phyloP scores from a whole-genome alignment of 2,113 vertebrate genomes.

The Ochotona curzoniae region DNA sequence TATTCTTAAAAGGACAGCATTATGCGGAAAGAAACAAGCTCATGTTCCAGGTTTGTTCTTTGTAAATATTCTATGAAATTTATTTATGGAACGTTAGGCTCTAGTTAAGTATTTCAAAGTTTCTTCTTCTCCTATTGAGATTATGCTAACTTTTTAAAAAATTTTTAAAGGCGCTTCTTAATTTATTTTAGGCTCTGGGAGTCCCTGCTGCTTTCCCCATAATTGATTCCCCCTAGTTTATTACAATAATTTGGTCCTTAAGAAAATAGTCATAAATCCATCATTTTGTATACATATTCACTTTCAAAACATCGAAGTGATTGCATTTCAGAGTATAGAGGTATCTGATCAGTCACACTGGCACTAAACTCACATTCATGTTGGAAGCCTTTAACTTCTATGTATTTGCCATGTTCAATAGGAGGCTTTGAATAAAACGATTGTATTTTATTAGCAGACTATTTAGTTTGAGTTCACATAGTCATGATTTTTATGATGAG shows the following conservation, averaged over 20 bases:
- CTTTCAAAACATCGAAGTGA: constrained; percentile 29
- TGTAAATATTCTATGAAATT: neutral
- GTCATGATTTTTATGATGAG: neutral
- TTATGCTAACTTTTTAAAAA: neutral
- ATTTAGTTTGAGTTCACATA: neutral
- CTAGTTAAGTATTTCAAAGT: neutral
- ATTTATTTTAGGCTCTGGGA: too few relatives aligned
- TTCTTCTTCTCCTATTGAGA: neutral
- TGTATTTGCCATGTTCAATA: neutral
- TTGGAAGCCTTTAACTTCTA: neutral
- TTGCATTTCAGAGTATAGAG: neutral
- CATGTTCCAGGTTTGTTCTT: neutral
- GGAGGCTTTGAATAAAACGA: neutral
- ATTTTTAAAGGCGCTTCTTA: too few relatives aligned
- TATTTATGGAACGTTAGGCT: neutral
- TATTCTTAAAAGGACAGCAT: neutral
- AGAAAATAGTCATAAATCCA: too few relatives aligned
- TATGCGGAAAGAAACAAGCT: neutral
- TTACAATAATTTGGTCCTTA: too few relatives aligned
- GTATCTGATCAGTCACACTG: constrained; percentile 13
- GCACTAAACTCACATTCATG: constrained; percentile 6
- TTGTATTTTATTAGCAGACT: neutral
- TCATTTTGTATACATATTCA: neutral
- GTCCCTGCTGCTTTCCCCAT: too few relatives aligned
- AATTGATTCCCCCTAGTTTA: too few relatives aligned